Evolutionary conservation across 2,888 invertebrate genomes (phyloP).

Genomic region (Criorhina ranunculi): DNA sequence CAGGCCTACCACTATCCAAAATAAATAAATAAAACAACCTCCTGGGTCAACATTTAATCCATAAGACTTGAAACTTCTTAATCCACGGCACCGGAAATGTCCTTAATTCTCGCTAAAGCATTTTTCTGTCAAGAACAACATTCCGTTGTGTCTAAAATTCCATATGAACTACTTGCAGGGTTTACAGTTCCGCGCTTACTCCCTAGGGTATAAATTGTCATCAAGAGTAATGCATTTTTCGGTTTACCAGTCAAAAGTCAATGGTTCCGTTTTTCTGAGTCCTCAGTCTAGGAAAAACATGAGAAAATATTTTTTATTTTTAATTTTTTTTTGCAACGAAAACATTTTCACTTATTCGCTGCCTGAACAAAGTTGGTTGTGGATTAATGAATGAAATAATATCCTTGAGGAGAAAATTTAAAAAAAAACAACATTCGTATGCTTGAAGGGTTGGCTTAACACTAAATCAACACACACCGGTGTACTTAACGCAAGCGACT

Average conservation of each 20-base stretch:
- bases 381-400: conserved; percentile 63
- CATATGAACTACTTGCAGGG: conserved; percentile 52
- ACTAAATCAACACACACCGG: conserved; percentile 63
- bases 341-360: conserved; percentile 37
- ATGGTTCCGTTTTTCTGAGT: conserved; percentile 24
- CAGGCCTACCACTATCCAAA: no score
- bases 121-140: conserved; percentile 8
- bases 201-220: conserved; percentile 57
- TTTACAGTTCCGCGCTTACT: conserved; percentile 58
- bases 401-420: conserved; percentile 36
- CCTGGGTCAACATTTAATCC: conserved; percentile 9
- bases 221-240: conserved; percentile 56
- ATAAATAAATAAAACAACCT: no score
- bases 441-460: conserved; percentile 48
- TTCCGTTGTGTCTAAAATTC: conserved; percentile 50
- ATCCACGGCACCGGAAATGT: conserved; percentile 48
- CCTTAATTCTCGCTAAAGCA: conserved; percentile 53
- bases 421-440: conserved; percentile 23
- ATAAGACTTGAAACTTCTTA: conserved; percentile 36
- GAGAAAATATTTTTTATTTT: background rate
- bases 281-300: background rate
- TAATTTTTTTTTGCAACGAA: background rate
- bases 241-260: conserved; percentile 69
- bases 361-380: conserved; percentile 49
- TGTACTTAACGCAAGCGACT: conserved; percentile 43